Percentiles rank a stretch among this genome's conserved stretches.
These are phyloP conservation scores for Zygothrica quintamaculata DNA, from an alignment of 2,888 invertebrate genomes.

Conservation along the genomic window DNA sequence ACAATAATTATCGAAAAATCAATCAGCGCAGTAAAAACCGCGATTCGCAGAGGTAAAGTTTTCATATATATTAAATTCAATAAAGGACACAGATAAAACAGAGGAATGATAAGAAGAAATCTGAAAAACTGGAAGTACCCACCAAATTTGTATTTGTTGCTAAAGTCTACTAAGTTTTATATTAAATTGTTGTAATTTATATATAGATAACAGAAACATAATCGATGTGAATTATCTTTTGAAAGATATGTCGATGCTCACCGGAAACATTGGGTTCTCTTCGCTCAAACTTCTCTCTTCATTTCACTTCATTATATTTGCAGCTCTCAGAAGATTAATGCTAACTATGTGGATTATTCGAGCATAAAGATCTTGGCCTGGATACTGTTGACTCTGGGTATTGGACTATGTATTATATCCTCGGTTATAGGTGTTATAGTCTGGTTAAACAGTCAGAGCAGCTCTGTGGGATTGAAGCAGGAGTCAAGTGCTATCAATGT, in stretches of 20 bases:
- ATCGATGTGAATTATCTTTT: no score
- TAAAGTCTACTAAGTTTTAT: no score
- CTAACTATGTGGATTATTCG: constrained; percentile 11
- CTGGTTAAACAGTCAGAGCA: not conserved
- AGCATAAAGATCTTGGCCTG: constrained; percentile 55
- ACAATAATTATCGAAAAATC: not conserved
- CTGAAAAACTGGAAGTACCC: no score
- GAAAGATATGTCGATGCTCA: no score
- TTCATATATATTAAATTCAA: not conserved
- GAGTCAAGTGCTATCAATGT: not conserved
- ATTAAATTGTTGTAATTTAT: not conserved
- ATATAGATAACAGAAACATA: no score
- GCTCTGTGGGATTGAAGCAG: not conserved
- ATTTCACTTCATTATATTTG: no score
- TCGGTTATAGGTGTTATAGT: constrained; percentile 48
- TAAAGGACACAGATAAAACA: no score
- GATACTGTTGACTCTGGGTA: constrained; percentile 50
- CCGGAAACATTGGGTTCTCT: no score
- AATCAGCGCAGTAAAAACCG: constrained; percentile 1
- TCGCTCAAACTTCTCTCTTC: no score
- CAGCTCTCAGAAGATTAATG: not conserved
- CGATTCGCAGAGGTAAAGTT: constrained; percentile 16
- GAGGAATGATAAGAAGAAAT: no score
- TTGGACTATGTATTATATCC: constrained; percentile 58
- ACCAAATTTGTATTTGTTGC: no score